Percentiles rank a stretch among this genome's conserved stretches.
Evolutionary conservation across 2,888 invertebrate genomes (phyloP).

Genomic region (Monochamus alternatus): DNA sequence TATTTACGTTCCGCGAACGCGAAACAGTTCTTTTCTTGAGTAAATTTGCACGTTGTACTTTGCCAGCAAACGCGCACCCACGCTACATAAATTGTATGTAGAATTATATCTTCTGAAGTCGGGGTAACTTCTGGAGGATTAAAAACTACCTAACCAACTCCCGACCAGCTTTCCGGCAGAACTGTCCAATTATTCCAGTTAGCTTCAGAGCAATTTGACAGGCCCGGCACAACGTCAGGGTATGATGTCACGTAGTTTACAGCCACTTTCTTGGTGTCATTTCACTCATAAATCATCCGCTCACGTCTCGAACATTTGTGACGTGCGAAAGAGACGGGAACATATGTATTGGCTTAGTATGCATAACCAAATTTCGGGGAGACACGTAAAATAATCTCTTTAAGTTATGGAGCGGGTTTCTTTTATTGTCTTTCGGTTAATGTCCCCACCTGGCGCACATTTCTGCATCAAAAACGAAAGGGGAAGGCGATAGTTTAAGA

Average conservation of each 20-base stretch:
- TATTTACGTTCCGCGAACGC: too few relatives aligned
- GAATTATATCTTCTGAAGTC: neutral
- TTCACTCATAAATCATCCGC: constrained; percentile 41
- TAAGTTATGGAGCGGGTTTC: constrained; percentile 36
- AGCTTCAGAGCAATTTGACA: constrained; percentile 41
- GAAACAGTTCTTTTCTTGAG: too few relatives aligned
- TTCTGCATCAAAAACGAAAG: neutral
- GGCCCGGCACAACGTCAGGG: constrained; percentile 42
- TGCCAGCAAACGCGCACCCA: neutral
- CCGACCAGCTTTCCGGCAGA: constrained; percentile 16
- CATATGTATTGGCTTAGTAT: constrained; percentile 39
- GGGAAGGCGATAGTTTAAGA: too few relatives aligned
- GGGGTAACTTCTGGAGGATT: neutral
- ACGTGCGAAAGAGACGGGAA: constrained; percentile 40
- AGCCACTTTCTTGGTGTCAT: constrained; percentile 48
- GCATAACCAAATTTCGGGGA: constrained; percentile 43
- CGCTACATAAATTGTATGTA: neutral
- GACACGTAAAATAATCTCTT: constrained; percentile 41
- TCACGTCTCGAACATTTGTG: constrained; percentile 46
- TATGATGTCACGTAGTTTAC: constrained; percentile 51
- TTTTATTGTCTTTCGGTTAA: constrained; percentile 32
- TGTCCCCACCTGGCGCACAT: neutral
- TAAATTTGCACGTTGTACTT: too few relatives aligned
- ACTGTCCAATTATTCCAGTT: constrained; percentile 27
- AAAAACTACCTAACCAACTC: constrained; percentile 13